A percentile compares a stretch with the other conserved stretches of the same genome.
These are phyloP conservation scores for Lytechinus variegatus DNA, from an alignment of 35 echinoderm and acorn worm genomes.

Conservation along the genomic window DNA sequence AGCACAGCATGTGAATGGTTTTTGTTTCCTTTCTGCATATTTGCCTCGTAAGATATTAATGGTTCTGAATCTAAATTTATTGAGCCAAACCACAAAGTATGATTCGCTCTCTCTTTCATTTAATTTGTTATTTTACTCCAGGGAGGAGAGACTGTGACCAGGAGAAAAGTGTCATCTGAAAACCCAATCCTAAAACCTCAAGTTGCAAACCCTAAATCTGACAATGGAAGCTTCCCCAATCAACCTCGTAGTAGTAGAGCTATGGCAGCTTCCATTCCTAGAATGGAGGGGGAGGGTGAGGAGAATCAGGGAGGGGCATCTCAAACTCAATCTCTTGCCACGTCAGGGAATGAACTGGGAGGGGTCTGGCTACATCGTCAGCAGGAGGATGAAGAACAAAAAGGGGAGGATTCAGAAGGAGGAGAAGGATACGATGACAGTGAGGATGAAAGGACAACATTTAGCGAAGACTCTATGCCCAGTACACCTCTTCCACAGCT, in stretches of 20 bases:
- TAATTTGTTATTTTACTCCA: neutral
- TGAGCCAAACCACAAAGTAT: too few species aligned
- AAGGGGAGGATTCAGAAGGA: slow-evolving; percentile 50
- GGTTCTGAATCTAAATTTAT: too few species aligned
- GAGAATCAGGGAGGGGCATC: slow-evolving; percentile 29
- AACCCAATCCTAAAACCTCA: slow-evolving; percentile 60
- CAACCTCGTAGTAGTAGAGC: neutral
- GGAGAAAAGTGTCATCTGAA: slow-evolving; percentile 21
- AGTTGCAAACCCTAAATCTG: neutral
- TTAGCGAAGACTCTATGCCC: slow-evolving; percentile 93
- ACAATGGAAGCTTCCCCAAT: slow-evolving; percentile 27
- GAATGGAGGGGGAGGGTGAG: slow-evolving; percentile 35
- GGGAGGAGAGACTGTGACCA: slow-evolving; percentile 71
- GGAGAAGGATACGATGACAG: slow-evolving; percentile 65
- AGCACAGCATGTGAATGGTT: too few species aligned
- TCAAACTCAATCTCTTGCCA: neutral
- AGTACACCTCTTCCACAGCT: slow-evolving; percentile 88
- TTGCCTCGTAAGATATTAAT: too few species aligned
- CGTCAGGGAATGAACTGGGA: slow-evolving; percentile 54
- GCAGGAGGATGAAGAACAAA: slow-evolving; percentile 71
- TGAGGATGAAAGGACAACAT: slow-evolving; percentile 88
- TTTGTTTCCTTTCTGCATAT: too few species aligned
- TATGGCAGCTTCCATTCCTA: slow-evolving; percentile 39
- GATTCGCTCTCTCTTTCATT: too few species aligned
- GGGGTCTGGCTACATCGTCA: slow-evolving; percentile 97